phyloP scores from a whole-genome alignment of 2,888 invertebrate genomes.

The Nemotelus pantherinus region DNA sequence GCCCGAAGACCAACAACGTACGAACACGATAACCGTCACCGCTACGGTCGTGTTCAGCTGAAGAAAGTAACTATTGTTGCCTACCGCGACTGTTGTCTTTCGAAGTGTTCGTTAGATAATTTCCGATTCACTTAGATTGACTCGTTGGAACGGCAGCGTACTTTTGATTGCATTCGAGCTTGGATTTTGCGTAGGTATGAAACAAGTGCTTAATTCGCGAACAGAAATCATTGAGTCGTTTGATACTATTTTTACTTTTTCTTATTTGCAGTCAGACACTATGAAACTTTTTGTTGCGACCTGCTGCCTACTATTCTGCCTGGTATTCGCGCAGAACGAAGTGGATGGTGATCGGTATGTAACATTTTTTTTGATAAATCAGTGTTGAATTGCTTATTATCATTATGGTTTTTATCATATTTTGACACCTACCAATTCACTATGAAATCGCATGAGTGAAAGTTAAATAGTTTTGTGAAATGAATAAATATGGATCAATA shows the following conservation, averaged over 20 bases:
- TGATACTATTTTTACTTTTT: conserved; percentile 7
- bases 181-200: conserved; percentile 5
- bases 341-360: too few species aligned
- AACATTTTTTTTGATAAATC: too few species aligned
- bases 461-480: too few species aligned
- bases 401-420: too few species aligned
- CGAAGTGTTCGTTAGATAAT: background rate
- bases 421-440: too few species aligned
- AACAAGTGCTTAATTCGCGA: background rate
- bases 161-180: background rate
- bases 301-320: conserved; percentile 9
- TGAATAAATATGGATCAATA: too few species aligned
- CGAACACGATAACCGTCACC: background rate
- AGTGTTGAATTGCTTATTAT: too few species aligned
- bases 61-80: background rate
- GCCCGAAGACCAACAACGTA: background rate
- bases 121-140: background rate
- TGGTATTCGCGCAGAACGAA: background rate
- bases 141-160: background rate
- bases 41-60: background rate
- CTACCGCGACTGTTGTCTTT: background rate
- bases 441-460: too few species aligned
- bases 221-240: background rate
- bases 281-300: conserved; percentile 8
- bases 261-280: conserved; percentile 12